Evolutionary conservation across 2,113 vertebrate genomes (phyloP).

Genomic region (Lophochroa leadbeateri): DNA sequence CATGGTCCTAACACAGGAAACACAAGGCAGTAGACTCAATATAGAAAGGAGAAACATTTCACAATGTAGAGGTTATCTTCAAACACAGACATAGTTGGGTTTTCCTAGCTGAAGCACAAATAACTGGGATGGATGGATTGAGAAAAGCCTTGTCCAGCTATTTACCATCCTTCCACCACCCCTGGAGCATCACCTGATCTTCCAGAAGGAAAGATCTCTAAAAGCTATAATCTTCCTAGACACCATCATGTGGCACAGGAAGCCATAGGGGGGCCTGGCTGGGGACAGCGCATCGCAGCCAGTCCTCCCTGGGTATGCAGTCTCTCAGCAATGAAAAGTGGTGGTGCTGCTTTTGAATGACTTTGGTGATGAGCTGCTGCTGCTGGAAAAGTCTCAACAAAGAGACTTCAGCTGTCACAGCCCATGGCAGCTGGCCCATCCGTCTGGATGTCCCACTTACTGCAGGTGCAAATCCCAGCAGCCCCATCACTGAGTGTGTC

Average conservation of each 20-base stretch:
- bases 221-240: background rate
- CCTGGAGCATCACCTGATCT: background rate
- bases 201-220: background rate
- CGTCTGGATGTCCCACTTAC: background rate
- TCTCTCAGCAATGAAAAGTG: background rate
- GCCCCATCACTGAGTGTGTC: background rate
- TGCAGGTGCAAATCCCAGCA: background rate
- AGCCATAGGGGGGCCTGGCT: background rate
- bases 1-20: background rate
- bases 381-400: background rate
- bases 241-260: background rate
- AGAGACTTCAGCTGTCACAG: background rate
- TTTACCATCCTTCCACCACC: background rate
- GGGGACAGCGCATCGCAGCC: background rate
- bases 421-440: background rate
- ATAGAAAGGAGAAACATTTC: background rate
- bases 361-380: background rate
- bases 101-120: background rate
- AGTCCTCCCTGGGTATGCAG: too few relatives aligned
- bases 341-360: background rate
- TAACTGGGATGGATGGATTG: background rate
- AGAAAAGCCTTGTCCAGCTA: background rate
- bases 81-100: background rate
- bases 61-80: background rate
- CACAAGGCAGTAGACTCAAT: background rate